These are phyloP conservation scores for Passer domesticus DNA, from an alignment of 2,113 vertebrate genomes.

Conservation along the genomic window DNA sequence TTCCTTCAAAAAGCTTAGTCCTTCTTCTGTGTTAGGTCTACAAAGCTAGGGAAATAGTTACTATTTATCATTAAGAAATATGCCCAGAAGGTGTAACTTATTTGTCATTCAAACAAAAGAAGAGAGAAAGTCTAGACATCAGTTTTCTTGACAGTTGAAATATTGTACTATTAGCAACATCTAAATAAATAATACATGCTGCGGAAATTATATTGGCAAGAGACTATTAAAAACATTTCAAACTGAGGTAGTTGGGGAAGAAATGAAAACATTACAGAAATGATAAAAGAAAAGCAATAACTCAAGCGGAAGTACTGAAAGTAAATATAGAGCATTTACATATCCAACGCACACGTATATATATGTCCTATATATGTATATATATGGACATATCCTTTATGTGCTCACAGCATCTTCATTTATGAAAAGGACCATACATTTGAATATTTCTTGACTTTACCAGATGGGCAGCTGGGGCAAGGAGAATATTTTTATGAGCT, in stretches of 20 bases:
- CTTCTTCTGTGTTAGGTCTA: neutral
- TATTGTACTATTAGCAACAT: conserved; percentile 13
- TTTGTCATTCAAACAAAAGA: conserved; percentile 25
- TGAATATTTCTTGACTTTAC: conserved; percentile 15
- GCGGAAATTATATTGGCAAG: neutral
- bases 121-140: conserved; percentile 30
- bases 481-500: neutral
- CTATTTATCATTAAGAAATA: neutral
- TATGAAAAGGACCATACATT: neutral
- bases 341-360: neutral
- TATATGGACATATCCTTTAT: neutral
- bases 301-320: neutral
- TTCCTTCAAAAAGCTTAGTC: neutral
- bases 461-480: neutral
- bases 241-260: neutral
- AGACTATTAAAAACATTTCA: neutral
- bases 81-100: neutral
- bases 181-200: conserved; percentile 45
- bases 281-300: neutral
- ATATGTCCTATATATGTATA: neutral
- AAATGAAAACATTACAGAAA: neutral
- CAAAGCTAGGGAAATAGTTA: neutral
- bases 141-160: conserved; percentile 32
- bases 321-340: neutral
- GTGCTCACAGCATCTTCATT: neutral